These are phyloP conservation scores for Agrochola litura DNA, from an alignment of 2,888 invertebrate genomes.

Conservation along the genomic window DNA sequence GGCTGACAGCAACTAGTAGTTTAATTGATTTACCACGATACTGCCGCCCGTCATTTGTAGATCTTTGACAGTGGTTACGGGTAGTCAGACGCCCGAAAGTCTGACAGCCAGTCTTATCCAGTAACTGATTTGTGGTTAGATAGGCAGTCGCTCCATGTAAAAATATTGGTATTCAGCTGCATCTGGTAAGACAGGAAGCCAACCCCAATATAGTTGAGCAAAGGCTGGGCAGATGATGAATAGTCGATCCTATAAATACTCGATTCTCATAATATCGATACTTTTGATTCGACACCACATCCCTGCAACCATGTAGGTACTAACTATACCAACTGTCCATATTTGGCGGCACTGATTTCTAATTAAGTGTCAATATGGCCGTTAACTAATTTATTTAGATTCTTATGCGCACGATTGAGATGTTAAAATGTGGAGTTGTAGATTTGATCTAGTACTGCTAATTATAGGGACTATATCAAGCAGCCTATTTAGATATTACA, in stretches of 20 bases:
- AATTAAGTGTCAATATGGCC: slow-evolving; percentile 32
- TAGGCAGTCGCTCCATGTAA: no score
- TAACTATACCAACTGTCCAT: slow-evolving; percentile 33
- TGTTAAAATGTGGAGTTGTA: slow-evolving; percentile 6
- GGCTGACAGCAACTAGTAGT: no score
- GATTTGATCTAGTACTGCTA: slow-evolving; percentile 1
- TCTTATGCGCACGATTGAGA: slow-evolving; percentile 33
- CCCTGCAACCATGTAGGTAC: background rate
- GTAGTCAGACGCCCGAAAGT: no score
- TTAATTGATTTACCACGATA: no score
- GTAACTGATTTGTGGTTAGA: no score
- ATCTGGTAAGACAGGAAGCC: no score
- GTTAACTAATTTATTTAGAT: slow-evolving; percentile 46
- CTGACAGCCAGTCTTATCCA: no score
- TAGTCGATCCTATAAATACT: background rate
- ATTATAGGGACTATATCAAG: background rate
- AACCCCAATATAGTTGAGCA: no score
- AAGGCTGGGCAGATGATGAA: no score
- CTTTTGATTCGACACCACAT: background rate
- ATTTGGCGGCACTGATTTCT: slow-evolving; percentile 28
- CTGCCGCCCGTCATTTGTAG: no score
- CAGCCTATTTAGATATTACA: background rate
- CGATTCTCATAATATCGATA: slow-evolving; percentile 33
- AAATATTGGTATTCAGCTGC: no score
- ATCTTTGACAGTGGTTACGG: no score